Evolutionary conservation across 2,888 invertebrate genomes (phyloP), one percentile per base, ranked within the genome.

Genomic region (Ennomos fuscantarius): DNA sequence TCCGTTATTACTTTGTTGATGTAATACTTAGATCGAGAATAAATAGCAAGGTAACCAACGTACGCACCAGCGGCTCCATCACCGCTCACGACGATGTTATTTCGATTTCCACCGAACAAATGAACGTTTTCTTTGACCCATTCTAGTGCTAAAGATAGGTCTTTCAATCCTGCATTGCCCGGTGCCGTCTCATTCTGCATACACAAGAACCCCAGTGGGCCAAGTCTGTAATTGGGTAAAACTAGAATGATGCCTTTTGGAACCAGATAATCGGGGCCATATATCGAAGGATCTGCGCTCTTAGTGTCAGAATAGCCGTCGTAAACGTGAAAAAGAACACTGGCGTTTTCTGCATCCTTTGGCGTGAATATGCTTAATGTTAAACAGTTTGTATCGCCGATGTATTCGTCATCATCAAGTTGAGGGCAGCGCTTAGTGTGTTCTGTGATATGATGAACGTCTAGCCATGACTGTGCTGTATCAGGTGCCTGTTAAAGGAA

Each of bases 161-260:
- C 90, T 71, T 87, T 90, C 37, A 90, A 68, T 1, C 78, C 91
- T 2, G 87, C 87, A 52, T 91, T 91, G 9, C 90, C 90, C n/a
- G 82, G 86, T 9, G 80, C 85, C 0, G 76, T 76, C 35, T 73
- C 74, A 41, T 86, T 85, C 55, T 73, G 75, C 44, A 84, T 59
- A 62, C 87, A 88, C 42, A 92, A 60, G 63, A 91, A 92, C 41
- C 92, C 93, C 12, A 90, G 73, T 9, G 86, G 73, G 9, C 92
- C 88, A 5, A 88, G 68, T 70, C 89, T 81, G 65, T 87, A 89
- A 70, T 89, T 89, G 8, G 89, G 88, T 55, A 89, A 60, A 37
- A 89, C 82, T 12, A 89, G 58, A 46, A 87, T 83, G 8, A 87
- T 60, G 31, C 75, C 80, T 57, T 80, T 70, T 1, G 76, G 47